Evolutionary conservation across 2,888 invertebrate species (phyloP).

Genomic region (Nineta flava): DNA sequence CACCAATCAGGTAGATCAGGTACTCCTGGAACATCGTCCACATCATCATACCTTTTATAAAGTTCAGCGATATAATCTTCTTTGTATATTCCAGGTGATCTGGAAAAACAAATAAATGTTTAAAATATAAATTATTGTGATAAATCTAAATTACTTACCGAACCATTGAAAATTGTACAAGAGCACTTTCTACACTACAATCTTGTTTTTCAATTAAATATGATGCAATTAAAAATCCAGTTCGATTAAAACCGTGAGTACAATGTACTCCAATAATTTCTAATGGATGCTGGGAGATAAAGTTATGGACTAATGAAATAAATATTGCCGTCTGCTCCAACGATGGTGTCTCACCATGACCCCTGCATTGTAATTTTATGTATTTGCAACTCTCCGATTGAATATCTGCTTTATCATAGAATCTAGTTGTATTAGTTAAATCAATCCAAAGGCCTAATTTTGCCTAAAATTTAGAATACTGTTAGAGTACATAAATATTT

Average conservation of each 20-base stretch:
- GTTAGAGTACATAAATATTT: background rate
- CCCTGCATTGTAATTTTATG: conserved; percentile 75
- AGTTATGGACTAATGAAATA: conserved; percentile 61
- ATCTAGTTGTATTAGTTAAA: conserved; percentile 85
- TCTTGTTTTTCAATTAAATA: conserved; percentile 77
- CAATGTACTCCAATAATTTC: conserved; percentile 77
- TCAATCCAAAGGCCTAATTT: conserved; percentile 93
- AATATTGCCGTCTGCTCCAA: conserved; percentile 71
- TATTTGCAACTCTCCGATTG: conserved; percentile 65
- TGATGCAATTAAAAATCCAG: conserved; percentile 86
- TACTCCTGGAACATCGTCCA: conserved; percentile 50
- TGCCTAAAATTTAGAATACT: conserved; percentile 32
- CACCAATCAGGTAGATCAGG: conserved; percentile 83
- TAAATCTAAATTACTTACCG: conserved; percentile 28
- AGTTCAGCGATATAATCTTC: conserved; percentile 85
- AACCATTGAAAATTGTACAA: conserved; percentile 56
- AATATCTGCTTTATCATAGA: conserved; percentile 73
- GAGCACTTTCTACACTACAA: conserved; percentile 70
- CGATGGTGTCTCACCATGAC: conserved; percentile 87
- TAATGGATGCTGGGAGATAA: conserved; percentile 62
- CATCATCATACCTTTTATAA: conserved; percentile 62
- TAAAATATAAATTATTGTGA: background rate
- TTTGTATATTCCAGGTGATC: conserved; percentile 96
- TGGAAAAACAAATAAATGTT: conserved; percentile 18
- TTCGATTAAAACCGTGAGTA: conserved; percentile 97